These are phyloP conservation scores for Allygus modestus DNA, from an alignment of 2,888 invertebrate genomes.

Conservation along the genomic window DNA sequence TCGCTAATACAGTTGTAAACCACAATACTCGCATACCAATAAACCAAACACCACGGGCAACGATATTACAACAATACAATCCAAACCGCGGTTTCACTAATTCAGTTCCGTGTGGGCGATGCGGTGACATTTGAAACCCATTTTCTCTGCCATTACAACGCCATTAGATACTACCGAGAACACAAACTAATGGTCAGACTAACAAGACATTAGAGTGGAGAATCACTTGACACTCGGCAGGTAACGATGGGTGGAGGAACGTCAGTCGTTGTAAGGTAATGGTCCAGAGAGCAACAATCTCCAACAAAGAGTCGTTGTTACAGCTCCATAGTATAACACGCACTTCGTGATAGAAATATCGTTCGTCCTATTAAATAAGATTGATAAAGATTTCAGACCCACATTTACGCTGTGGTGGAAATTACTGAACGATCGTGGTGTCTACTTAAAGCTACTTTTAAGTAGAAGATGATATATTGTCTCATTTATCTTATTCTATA, in stretches of 20 bases:
- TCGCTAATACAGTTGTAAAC: neutral
- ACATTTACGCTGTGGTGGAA: too few relatives aligned
- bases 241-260: constrained; percentile 31
- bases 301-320: neutral
- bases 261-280: neutral
- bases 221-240: constrained; percentile 33
- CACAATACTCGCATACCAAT: neutral
- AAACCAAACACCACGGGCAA: neutral
- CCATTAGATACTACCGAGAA: constrained; percentile 16
- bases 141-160: constrained; percentile 25
- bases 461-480: too few relatives aligned
- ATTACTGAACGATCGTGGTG: too few relatives aligned
- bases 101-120: constrained; percentile 26
- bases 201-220: constrained; percentile 4
- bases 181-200: neutral
- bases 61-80: constrained; percentile 42
- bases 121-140: constrained; percentile 40
- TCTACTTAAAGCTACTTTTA: too few relatives aligned
- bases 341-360: neutral
- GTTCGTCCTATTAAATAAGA: neutral
- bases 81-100: constrained; percentile 7
- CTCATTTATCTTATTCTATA: too few relatives aligned
- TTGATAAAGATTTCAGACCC: too few relatives aligned
- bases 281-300: neutral
- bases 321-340: too few relatives aligned